A percentile compares a stretch with the other conserved stretches of the same genome.
Conservation (phyloP, 2,888 invertebrate species). For the Bruchidius siliquastri region DNA sequence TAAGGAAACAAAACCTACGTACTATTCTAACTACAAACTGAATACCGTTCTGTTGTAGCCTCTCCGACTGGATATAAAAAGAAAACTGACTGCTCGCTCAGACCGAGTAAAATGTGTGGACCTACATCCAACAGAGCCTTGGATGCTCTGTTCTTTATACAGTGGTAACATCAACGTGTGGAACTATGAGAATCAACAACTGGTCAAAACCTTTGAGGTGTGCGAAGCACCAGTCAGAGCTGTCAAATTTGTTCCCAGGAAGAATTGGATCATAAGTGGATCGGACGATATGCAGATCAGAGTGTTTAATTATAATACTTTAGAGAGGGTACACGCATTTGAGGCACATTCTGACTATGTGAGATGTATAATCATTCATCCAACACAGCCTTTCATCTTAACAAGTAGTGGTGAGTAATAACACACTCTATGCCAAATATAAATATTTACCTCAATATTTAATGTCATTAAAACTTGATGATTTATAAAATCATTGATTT, state of each 20-base stretch:
- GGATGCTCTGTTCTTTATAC: conserved; percentile 97
- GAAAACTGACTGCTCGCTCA: conserved; percentile 94
- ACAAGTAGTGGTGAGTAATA: conserved; percentile 86
- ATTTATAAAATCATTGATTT: too few species aligned
- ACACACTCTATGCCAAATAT: background rate
- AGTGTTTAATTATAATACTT: conserved; percentile 97
- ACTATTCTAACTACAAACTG: too few species aligned
- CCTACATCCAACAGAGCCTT: conserved; percentile 95
- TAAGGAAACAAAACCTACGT: too few species aligned
- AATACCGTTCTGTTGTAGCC: conserved; percentile 58
- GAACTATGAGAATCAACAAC: conserved; percentile 94
- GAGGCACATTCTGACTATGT: conserved; percentile 99
- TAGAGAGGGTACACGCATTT: conserved; percentile 91
- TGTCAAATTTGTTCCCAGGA: conserved; percentile 92
- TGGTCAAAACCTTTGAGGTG: conserved; percentile 86
- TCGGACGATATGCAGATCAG: conserved; percentile 95
- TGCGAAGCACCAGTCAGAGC: conserved; percentile 96
- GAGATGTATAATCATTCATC: conserved; percentile 93
- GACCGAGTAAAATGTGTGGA: conserved; percentile 98
- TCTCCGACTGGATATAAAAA: conserved; percentile 94
- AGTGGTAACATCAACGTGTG: conserved; percentile 99
- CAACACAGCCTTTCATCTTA: conserved; percentile 93
- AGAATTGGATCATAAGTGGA: conserved; percentile 98
- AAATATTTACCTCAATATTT: too few species aligned
- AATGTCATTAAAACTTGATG: too few species aligned